Base-by-base conservation (phyloP, 2,113 vertebrate species). In the Enhydra lutris region DNA sequence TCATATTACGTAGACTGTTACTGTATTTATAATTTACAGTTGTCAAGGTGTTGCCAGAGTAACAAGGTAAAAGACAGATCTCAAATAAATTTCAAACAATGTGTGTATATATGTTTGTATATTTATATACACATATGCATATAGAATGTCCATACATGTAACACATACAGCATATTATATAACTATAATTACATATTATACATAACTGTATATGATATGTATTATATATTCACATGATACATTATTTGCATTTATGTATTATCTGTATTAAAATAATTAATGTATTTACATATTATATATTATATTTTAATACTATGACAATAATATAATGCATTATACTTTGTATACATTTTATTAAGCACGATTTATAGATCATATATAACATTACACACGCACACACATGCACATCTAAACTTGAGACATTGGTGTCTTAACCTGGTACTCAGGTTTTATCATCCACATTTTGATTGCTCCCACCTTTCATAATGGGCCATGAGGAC, bases 401-500 rank as follows among this genome's bases (percentile, higher is more conserved):
- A 34, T 5, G 13, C 1, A 57, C 0, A 3, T 21, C n/a, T 91
- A 26, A 94, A 52, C 69, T 7, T 34, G 34, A 55, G 23, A 26
- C 3, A 7, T 55, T n/a, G 4, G 34, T 4, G 7, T 14, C 50
- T 78, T 52, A 4, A 11, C 20, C 50, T 17, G 4, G 24, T 34
- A 20, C n/a, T 47, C 34, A n/a, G 42, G 21, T n/a, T n/a, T n/a
- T 1, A 1, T 26, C 29, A 1, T 45, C 24, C 24, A 0, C 4
- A 21, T 13, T 67, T 3, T 1, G 8, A 34, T 11, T 3, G 10
- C 14, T 8, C 6, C 4, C n/a, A 20, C 2, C 39, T 52, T 42
- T 63, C 65, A 1, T 11, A 3, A 6, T 9, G 36, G 17, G 20
- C 55, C 47, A 2, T 0, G 17, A 91, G 18, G 21, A 4, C 63